phyloP scores from a whole-genome alignment of 2,888 invertebrate species.

The Baccha elongata region DNA sequence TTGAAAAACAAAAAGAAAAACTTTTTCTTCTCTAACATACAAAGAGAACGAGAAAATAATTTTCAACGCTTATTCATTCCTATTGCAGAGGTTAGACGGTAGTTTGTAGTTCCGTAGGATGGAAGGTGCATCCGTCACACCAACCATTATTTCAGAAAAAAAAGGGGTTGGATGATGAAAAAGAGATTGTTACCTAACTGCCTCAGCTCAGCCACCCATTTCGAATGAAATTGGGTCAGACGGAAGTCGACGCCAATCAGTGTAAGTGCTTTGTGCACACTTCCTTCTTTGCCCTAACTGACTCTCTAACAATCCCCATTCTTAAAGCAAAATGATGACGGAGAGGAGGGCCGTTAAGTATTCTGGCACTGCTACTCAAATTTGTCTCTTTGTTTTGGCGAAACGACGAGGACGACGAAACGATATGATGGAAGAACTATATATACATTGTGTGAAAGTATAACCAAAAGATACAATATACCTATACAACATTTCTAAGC shows the following conservation, averaged over 20 bases:
- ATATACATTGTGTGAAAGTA: conserved; percentile 4
- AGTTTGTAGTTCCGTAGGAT: conserved; percentile 63
- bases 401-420: conserved; percentile 8
- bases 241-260: conserved; percentile 73
- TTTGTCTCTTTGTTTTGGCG: conserved; percentile 44
- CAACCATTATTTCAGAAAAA: conserved; percentile 41
- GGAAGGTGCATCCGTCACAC: conserved; percentile 68
- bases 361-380: conserved; percentile 42
- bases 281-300: conserved; percentile 70
- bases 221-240: conserved; percentile 70
- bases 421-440: conserved; percentile 6
- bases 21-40: conserved; percentile 17
- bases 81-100: conserved; percentile 39
- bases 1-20: conserved; percentile 7
- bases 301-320: conserved; percentile 32
- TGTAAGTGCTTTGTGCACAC: conserved; percentile 74
- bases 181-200: conserved; percentile 36
- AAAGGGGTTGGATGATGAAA: neutral
- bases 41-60: conserved; percentile 55
- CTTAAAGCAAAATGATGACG: neutral
- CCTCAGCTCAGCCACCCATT: conserved; percentile 45
- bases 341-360: conserved; percentile 12
- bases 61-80: conserved; percentile 59
- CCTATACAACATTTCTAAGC: neutral
- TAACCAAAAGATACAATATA: conserved; percentile 1